These are phyloP conservation scores for Cosmopolites sordidus DNA, from an alignment of 2,888 invertebrate genomes.

Conservation along the genomic window DNA sequence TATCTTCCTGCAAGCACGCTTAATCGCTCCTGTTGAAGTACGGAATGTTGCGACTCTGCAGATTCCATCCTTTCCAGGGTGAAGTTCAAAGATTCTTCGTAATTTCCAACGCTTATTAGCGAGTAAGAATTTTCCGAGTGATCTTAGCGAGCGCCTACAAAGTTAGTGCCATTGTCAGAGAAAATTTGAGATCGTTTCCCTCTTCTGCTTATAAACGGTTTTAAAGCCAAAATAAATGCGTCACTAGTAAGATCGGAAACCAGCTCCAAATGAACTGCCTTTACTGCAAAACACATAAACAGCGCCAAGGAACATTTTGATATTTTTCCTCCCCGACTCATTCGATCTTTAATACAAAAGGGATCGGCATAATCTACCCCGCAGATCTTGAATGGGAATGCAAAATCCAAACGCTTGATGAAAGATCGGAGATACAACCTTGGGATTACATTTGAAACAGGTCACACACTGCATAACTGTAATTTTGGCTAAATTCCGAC, in stretches of 20 bases:
- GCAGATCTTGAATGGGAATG: constrained; percentile 13
- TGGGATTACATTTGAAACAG: too few relatives aligned
- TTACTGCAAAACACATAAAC: constrained; percentile 9
- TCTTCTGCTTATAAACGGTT: constrained; percentile 9
- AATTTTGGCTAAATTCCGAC: neutral
- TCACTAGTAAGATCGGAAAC: constrained; percentile 13
- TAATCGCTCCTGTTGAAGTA: neutral
- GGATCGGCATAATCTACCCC: constrained; percentile 24
- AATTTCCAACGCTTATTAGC: constrained; percentile 6
- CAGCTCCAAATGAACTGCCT: constrained; percentile 13
- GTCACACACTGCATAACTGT: constrained; percentile 2
- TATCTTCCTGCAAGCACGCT: constrained; percentile 7
- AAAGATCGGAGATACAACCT: too few relatives aligned
- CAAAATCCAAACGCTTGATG: constrained; percentile 11
- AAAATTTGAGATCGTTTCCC: constrained; percentile 12
- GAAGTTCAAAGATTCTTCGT: neutral
- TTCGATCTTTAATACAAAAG: constrained; percentile 10
- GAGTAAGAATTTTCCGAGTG: too few relatives aligned
- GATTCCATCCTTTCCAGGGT: too few relatives aligned
- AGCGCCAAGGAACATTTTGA: constrained; percentile 11
- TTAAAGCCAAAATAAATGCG: constrained; percentile 10
- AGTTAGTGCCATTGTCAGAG: constrained; percentile 17
- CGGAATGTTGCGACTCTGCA: constrained; percentile 8
- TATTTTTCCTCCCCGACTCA: constrained; percentile 12
- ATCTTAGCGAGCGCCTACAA: neutral